Percentiles rank a stretch among this genome's conserved stretches.
Evolutionary conservation across 2,888 invertebrate genomes (phyloP).

Genomic region (Allygus modestus): DNA sequence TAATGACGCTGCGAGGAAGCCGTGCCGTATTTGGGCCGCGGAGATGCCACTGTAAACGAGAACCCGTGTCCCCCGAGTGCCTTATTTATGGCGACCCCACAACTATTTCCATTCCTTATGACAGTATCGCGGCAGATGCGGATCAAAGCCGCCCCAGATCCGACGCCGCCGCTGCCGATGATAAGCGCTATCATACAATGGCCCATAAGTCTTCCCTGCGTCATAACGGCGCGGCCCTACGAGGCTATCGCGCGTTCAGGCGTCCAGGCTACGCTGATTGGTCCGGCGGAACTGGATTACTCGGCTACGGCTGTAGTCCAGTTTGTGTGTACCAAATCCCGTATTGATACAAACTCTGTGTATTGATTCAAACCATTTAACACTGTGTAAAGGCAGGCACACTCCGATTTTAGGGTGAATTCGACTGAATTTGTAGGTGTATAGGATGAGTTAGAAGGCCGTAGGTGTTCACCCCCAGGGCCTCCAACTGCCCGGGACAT

Average conservation of each 20-base stretch:
- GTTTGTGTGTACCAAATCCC: too few relatives aligned
- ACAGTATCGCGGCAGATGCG: constrained; percentile 44
- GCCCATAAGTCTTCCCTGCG: constrained; percentile 34
- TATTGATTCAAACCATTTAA: too few relatives aligned
- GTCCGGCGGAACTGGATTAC: not conserved
- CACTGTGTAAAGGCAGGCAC: too few relatives aligned
- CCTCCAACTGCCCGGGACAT: too few relatives aligned
- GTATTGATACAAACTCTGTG: too few relatives aligned
- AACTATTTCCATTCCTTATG: constrained; percentile 58
- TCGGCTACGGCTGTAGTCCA: too few relatives aligned
- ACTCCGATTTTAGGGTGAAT: too few relatives aligned
- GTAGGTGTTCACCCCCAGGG: too few relatives aligned
- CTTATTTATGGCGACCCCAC: constrained; percentile 58
- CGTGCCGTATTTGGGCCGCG: constrained; percentile 36
- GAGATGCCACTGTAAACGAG: constrained; percentile 52
- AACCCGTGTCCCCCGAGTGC: constrained; percentile 34
- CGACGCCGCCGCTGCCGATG: constrained; percentile 18
- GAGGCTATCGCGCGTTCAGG: not conserved
- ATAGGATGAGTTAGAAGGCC: too few relatives aligned
- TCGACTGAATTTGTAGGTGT: too few relatives aligned
- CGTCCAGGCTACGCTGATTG: too few relatives aligned
- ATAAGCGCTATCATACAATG: constrained; percentile 48
- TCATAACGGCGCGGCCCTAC: constrained; percentile 16
- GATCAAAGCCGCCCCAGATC: constrained; percentile 48
- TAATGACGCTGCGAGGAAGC: not conserved